Percentiles rank a stretch among this genome's conserved stretches.
phyloP scores from a whole-genome alignment of 2,113 vertebrate species.

The Vidua macroura region DNA sequence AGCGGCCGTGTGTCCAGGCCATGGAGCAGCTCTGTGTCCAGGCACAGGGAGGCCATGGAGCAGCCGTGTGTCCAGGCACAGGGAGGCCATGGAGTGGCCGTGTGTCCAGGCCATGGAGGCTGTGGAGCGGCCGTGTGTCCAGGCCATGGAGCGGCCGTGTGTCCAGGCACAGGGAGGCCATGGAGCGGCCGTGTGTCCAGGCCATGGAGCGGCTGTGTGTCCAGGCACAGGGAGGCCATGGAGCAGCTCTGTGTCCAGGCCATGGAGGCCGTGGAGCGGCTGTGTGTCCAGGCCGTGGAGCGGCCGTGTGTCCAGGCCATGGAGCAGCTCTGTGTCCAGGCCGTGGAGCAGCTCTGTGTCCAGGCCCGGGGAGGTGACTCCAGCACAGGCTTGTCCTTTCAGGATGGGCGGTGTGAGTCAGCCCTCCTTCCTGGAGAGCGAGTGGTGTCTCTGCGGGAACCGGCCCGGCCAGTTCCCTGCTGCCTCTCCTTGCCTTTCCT shows the following conservation, averaged over 20 bases:
- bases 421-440: not conserved
- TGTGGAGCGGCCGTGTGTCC: not conserved
- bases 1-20: not conserved
- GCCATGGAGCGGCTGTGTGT: not conserved
- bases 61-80: not conserved
- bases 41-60: fast-evolving
- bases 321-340: too few relatives aligned
- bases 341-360: not conserved
- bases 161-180: not conserved
- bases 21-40: too few relatives aligned
- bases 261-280: fast-evolving
- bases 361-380: not conserved
- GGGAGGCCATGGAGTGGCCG: not conserved
- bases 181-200: not conserved
- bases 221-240: fast-evolving
- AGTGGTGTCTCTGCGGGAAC: not conserved
- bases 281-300: not conserved
- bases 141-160: not conserved
- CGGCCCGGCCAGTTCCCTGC: not conserved
- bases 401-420: not conserved
- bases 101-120: fast-evolving
- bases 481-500: not conserved
- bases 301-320: not conserved
- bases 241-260: not conserved
- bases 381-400: not conserved